phyloP scores from a whole-genome alignment of 2,888 invertebrate genomes.

The Synergus itoensis region DNA sequence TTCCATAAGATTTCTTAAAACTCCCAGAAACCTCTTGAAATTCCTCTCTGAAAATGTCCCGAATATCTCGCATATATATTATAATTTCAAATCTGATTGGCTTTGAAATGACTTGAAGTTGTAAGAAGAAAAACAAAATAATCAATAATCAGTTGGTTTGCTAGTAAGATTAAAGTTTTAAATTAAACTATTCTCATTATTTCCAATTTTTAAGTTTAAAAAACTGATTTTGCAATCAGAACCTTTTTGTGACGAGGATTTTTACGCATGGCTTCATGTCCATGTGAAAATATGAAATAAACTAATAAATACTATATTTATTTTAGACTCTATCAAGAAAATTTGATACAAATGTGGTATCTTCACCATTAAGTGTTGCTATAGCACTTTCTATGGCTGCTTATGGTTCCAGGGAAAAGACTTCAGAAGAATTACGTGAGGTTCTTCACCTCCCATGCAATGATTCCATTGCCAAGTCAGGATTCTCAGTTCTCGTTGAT shows the following conservation, averaged over 20 bases:
- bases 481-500: slow-evolving; percentile 46
- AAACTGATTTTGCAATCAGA: no score
- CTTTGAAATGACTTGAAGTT: no score
- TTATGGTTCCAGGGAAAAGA: slow-evolving; percentile 47
- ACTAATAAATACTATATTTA: background rate
- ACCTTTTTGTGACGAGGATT: background rate
- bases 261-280: background rate
- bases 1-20: no score
- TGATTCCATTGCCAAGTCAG: slow-evolving; percentile 22
- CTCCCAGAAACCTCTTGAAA: no score
- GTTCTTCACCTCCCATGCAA: slow-evolving; percentile 42
- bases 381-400: slow-evolving; percentile 58
- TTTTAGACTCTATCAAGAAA: background rate
- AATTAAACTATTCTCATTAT: no score
- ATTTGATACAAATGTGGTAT: slow-evolving; percentile 45
- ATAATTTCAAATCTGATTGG: no score
- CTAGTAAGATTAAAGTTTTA: no score
- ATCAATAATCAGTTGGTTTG: no score
- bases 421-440: slow-evolving; percentile 41
- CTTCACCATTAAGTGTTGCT: slow-evolving; percentile 61
- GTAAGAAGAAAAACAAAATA: no score
- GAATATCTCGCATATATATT: no score
- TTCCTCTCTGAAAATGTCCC: no score
- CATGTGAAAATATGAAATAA: background rate
- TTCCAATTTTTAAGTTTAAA: no score